A percentile compares a stretch with the other conserved stretches of the same genome.
phyloP scores from a whole-genome alignment of 2,888 invertebrate species.

The Pammene fasciana region DNA sequence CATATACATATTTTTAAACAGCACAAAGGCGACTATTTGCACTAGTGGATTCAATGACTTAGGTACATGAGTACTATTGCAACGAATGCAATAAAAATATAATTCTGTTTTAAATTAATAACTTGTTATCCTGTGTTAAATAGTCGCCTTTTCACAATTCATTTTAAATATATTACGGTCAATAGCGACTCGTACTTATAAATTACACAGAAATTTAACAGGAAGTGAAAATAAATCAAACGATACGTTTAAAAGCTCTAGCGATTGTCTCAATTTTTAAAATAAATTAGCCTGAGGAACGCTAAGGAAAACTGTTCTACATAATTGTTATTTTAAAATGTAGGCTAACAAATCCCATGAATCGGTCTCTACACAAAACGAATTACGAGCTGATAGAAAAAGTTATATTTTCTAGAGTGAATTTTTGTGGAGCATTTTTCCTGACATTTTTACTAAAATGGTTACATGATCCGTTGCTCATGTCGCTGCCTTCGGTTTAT shows the following conservation, averaged over 20 bases:
- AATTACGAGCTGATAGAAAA: no score
- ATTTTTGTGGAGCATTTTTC: no score
- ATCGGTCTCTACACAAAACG: no score
- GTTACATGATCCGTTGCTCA: constrained; percentile 8
- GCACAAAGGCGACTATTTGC: constrained; percentile 25
- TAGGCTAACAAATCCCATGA: no score
- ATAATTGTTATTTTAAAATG: no score
- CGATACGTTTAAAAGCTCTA: no score
- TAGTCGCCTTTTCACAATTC: constrained; percentile 16
- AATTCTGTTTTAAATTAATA: constrained; percentile 11
- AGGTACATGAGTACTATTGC: constrained; percentile 19
- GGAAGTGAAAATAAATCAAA: neutral
- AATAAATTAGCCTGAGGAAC: no score
- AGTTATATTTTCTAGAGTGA: no score
- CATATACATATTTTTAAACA: constrained; percentile 3
- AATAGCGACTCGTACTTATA: neutral
- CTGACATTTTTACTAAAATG: neutral
- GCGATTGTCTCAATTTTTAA: no score
- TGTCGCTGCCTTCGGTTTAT: neutral
- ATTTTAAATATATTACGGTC: constrained; percentile 5
- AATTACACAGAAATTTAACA: neutral
- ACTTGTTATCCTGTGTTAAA: neutral
- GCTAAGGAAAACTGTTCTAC: no score
- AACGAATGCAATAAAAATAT: constrained; percentile 20
- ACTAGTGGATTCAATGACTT: constrained; percentile 7